Evolutionary conservation across 2,797 vertebrate genomes (phyloP).

Genomic region (Lacerta viridis): DNA sequence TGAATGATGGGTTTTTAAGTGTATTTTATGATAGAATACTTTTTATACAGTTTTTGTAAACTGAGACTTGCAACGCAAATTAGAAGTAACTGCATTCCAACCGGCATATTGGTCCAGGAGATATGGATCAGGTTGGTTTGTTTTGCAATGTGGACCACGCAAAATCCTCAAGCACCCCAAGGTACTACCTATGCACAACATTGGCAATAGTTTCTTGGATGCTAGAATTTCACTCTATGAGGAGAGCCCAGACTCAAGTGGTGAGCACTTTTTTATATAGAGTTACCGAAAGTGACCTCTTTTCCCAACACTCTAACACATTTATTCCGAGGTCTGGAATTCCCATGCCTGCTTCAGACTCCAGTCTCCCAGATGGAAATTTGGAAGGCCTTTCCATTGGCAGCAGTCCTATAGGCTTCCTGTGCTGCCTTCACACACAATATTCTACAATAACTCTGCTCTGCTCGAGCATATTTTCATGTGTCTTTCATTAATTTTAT

Average conservation of each 20-base stretch:
- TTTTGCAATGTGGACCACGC: not conserved
- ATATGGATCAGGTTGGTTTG: not conserved
- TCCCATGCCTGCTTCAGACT: slow-evolving; percentile 51
- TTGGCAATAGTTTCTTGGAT: not conserved
- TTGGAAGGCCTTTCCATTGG: slow-evolving; percentile 59
- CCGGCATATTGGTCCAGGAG: not conserved
- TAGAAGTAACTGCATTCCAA: too few relatives aligned
- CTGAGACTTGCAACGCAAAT: too few relatives aligned
- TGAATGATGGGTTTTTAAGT: too few relatives aligned
- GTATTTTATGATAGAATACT: too few relatives aligned
- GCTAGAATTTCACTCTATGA: not conserved
- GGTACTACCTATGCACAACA: not conserved
- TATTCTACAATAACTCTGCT: slow-evolving; percentile 48
- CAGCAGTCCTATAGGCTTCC: slow-evolving; percentile 40
- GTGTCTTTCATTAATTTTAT: slow-evolving; percentile 64
- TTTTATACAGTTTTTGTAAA: too few relatives aligned
- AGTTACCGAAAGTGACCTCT: slow-evolving; percentile 24
- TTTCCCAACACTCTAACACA: slow-evolving; percentile 29
- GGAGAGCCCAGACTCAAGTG: not conserved
- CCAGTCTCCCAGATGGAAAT: slow-evolving; percentile 52
- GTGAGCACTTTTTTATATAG: slow-evolving; percentile 45
- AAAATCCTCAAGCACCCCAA: too few relatives aligned
- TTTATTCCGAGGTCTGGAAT: slow-evolving; percentile 48
- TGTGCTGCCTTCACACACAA: slow-evolving; percentile 55
- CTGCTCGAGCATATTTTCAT: slow-evolving; percentile 58